Percentiles rank a stretch among this genome's conserved stretches.
phyloP scores from a whole-genome alignment of 2,797 vertebrate genomes.

The Erethizon dorsatum region DNA sequence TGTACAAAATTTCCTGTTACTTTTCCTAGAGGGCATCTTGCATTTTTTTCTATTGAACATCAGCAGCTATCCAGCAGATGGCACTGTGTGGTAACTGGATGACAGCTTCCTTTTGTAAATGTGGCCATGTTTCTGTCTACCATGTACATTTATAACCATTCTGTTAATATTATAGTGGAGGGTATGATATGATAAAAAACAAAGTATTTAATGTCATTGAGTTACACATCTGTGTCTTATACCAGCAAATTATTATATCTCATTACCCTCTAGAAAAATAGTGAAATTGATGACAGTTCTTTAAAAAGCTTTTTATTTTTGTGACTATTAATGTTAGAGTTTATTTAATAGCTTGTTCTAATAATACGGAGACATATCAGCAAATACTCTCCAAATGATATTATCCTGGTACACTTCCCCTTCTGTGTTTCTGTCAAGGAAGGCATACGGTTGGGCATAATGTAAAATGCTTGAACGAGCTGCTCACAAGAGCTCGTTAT shows the following conservation, averaged over 20 bases:
- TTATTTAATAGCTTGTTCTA: slow-evolving; percentile 47
- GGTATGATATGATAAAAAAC: slow-evolving; percentile 2
- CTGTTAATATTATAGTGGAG: neutral
- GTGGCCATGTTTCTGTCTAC: slow-evolving; percentile 29
- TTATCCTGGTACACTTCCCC: neutral
- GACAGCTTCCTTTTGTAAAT: slow-evolving; percentile 8
- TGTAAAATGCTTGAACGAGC: neutral
- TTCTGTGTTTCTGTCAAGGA: neutral
- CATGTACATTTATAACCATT: slow-evolving; percentile 36
- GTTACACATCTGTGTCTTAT: slow-evolving; percentile 43
- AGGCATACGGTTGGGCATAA: neutral
- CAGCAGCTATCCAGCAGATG: slow-evolving; percentile 88
- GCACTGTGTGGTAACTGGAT: slow-evolving; percentile 86
- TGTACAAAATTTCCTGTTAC: neutral
- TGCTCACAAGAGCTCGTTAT: neutral
- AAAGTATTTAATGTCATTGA: slow-evolving; percentile 54
- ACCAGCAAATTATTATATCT: neutral
- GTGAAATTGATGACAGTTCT: neutral
- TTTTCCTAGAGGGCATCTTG: neutral
- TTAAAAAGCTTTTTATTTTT: slow-evolving; percentile 71
- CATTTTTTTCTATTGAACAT: slow-evolving; percentile 44
- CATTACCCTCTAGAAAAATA: neutral
- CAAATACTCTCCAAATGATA: neutral
- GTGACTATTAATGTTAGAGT: neutral
- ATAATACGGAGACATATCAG: neutral